Percentiles rank a stretch among this genome's conserved stretches.
Conservation (phyloP, 1,140 invertebrate species). For the Drosophila ercepeae region DNA sequence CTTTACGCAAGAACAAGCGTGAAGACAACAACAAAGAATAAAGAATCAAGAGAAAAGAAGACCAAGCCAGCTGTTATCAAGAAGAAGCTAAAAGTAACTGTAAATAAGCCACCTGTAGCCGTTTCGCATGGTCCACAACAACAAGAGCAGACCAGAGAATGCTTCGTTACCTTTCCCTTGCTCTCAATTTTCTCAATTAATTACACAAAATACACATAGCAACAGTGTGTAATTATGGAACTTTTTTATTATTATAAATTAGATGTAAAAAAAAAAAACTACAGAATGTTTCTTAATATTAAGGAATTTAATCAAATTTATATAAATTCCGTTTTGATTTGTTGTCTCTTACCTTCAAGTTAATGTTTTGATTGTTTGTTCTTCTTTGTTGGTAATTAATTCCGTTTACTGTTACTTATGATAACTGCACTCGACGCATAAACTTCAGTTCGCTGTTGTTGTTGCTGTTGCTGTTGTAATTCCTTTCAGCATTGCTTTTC, state of each 20-base stretch:
- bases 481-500: constrained; percentile 74
- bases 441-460: constrained; percentile 13
- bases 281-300: no score
- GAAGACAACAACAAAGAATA: constrained; percentile 2
- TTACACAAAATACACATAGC: background rate
- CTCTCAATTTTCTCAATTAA: background rate
- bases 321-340: no score
- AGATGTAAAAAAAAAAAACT: no score
- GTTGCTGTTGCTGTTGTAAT: constrained; percentile 44
- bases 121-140: constrained; percentile 32
- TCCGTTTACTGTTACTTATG: constrained; percentile 51
- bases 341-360: constrained; percentile 24
- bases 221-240: constrained; percentile 21
- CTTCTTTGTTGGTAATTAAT: constrained; percentile 15
- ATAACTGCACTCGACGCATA: constrained; percentile 14
- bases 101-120: constrained; percentile 57
- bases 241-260: no score
- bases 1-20: constrained; percentile 18
- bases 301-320: background rate
- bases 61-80: constrained; percentile 46
- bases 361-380: constrained; percentile 8
- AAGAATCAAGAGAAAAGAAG: constrained; percentile 3
- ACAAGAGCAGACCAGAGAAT: constrained; percentile 25
- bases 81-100: constrained; percentile 41
- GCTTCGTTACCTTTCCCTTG: background rate